Conservation (phyloP, 2,888 invertebrate genomes). For the Abrostola triplasia region DNA sequence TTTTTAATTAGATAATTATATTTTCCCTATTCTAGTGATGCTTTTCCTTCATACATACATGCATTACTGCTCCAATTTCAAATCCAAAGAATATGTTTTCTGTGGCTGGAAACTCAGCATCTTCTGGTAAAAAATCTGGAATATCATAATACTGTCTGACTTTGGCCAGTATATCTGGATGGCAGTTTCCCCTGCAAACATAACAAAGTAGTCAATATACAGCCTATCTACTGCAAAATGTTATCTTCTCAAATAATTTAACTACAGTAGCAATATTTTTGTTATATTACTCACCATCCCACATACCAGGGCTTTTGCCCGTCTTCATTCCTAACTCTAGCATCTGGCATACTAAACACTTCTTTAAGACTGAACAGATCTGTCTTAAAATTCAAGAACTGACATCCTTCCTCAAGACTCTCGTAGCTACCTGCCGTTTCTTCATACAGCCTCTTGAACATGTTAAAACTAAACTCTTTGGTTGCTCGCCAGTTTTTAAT, state of each 20-base stretch:
- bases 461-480: conserved; percentile 89
- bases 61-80: conserved; percentile 96
- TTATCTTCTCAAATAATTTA: background rate
- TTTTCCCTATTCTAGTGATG: background rate
- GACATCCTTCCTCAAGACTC: conserved; percentile 93
- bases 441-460: conserved; percentile 91
- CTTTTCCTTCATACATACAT: conserved; percentile 88
- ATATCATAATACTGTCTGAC: conserved; percentile 93
- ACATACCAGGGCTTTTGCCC: conserved; percentile 95
- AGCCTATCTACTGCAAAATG: background rate
- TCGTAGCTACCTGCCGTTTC: conserved; percentile 91
- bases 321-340: conserved; percentile 89
- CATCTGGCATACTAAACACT: conserved; percentile 92
- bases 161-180: conserved; percentile 92
- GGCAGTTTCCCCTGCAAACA: conserved; percentile 93
- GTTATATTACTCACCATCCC: conserved; percentile 91
- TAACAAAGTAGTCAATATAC: background rate
- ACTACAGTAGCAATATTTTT: background rate
- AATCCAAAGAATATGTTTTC: conserved; percentile 98
- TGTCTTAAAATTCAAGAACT: conserved; percentile 95
- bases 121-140: conserved; percentile 95
- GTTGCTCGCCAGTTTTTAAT: conserved; percentile 93
- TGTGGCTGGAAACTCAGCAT: conserved; percentile 95
- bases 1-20: background rate
- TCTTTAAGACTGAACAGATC: conserved; percentile 93